phyloP scores from a whole-genome alignment of 2,113 vertebrate species.

The Chloroceryle aenea region DNA sequence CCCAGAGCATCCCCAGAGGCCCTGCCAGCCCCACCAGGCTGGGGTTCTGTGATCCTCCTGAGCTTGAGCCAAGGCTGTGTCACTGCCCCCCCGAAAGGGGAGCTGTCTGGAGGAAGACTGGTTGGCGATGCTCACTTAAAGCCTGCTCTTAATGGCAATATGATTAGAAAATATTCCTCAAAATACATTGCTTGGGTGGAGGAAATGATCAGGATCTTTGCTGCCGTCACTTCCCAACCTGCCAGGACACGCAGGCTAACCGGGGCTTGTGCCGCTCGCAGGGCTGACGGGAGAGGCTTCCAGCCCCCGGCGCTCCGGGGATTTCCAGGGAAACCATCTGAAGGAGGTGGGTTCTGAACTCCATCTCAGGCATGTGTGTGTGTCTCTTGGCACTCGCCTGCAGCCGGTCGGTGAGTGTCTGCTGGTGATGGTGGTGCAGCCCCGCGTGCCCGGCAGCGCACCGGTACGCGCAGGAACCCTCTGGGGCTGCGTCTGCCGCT shows the following conservation, averaged over 20 bases:
- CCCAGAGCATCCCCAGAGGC: too few species aligned
- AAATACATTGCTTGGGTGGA: neutral
- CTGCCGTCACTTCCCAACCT: neutral
- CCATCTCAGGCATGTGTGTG: accelerated
- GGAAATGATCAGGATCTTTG: neutral
- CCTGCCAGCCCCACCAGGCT: neutral
- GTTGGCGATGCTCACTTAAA: neutral
- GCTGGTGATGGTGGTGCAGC: accelerated
- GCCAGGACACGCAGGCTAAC: accelerated
- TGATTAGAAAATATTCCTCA: neutral
- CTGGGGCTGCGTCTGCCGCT: neutral
- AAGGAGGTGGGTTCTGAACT: neutral
- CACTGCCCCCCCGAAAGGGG: neutral
- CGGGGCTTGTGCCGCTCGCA: accelerated
- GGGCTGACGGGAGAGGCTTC: neutral
- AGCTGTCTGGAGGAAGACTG: neutral
- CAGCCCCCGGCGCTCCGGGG: accelerated
- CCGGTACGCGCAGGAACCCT: accelerated
- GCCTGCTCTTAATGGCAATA: neutral
- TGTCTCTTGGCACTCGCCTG: neutral
- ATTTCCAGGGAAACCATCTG: neutral
- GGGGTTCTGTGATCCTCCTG: neutral
- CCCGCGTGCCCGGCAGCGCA: accelerated
- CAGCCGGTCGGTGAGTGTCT: neutral
- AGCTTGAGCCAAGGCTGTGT: neutral